Evolutionary conservation across 2,113 vertebrate genomes (phyloP).

Genomic region (Psilopsiagon aurifrons): DNA sequence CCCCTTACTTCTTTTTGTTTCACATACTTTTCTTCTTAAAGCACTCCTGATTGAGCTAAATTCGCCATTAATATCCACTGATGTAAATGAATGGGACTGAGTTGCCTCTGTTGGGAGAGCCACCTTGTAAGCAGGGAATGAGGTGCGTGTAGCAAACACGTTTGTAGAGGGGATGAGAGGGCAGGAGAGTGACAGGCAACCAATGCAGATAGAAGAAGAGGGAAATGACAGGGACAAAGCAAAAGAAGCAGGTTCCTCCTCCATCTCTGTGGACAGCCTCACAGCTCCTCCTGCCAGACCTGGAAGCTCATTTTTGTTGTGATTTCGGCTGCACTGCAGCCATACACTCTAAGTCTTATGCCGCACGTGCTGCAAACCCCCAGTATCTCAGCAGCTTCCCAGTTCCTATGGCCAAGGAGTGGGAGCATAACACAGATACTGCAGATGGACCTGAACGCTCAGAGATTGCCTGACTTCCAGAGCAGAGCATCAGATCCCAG

Average conservation of each 20-base stretch:
- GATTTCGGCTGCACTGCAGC: neutral
- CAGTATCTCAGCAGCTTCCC: neutral
- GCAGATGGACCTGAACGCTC: neutral
- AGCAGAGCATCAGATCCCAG: neutral
- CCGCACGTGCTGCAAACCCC: neutral
- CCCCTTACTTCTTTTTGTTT: neutral
- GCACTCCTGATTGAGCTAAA: neutral
- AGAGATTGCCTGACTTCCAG: neutral
- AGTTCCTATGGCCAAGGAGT: neutral
- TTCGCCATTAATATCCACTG: neutral
- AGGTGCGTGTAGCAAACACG: neutral
- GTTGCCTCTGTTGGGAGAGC: neutral
- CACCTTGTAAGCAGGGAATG: neutral
- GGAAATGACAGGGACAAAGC: fast-evolving
- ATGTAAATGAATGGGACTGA: neutral
- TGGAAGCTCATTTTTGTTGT: neutral
- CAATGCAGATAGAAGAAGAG: neutral
- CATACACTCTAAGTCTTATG: neutral
- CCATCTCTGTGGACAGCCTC: neutral
- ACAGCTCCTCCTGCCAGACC: neutral
- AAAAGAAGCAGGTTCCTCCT: neutral
- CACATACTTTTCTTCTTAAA: neutral
- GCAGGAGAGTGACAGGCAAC: neutral
- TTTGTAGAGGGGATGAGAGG: neutral
- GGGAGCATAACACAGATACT: neutral